Evolutionary conservation across 2,113 vertebrate genomes (phyloP), one percentile per base, ranked within the genome.

Genomic region (Candoia aspera): DNA sequence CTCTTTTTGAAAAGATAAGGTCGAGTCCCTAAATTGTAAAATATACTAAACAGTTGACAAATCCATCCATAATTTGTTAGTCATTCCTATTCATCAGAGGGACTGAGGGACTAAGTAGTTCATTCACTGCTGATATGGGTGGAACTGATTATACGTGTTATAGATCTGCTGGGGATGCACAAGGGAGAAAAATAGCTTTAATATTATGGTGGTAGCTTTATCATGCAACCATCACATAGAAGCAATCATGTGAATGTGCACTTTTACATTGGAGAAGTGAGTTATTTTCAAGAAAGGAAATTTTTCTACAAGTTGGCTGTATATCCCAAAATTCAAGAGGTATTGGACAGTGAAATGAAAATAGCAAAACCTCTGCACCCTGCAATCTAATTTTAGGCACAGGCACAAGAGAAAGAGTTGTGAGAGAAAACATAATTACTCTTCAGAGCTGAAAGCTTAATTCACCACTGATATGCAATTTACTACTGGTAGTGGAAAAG

Each of bases 301-400:
- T 60, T 42, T 79, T 19, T 19, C 37, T 26, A 46, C 19, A 87
- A 12, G 57, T 26, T 60, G 57, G 24, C 49, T 94, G 42, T 85
- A 29, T 53, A 93, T 11, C 0, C 10, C 49, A 59, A 95, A 92
- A 15, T 53, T 57, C 58, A 60, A 59, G 93, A 11, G 68, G 23
- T 12, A 79, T 33, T 92, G 6, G 91, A 58, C 57, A 91, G 33
- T 33, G 64, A 37, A 86, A 86, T 84, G 58, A 92, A 73, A 86
- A 62, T 85, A 13, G 84, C 12, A 53, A 85, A 26, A 3, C n/a
- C 26, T 46, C 42, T 90, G 57, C 26, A 33, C 94, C 13, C 88
- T 46, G 49, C 8, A 85, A 55, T 64, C 37, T 83, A 58, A 64
- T 11, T 93, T 91, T 92, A 91, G 49, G 0, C 59, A 89, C 92